phyloP scores from a whole-genome alignment of 2,888 invertebrate genomes.

The Polydesmus complanatus region DNA sequence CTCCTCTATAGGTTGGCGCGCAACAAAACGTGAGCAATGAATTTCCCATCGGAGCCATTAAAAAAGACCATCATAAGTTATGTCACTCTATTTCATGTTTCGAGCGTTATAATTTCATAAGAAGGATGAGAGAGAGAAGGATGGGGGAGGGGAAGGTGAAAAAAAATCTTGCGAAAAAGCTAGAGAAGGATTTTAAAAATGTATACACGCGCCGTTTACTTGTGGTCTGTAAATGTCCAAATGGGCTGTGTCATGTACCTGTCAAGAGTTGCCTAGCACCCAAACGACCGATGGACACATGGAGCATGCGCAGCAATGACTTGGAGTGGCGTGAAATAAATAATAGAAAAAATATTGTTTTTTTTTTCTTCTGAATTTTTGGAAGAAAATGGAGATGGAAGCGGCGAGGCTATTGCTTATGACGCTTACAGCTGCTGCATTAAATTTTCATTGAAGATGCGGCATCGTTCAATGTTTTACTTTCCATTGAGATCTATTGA shows the following conservation, averaged over 20 bases:
- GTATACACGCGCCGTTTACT: not conserved
- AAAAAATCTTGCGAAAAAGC: not conserved
- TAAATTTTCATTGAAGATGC: not conserved
- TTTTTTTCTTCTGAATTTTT: no score
- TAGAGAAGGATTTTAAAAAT: not conserved
- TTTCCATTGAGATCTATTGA: not conserved
- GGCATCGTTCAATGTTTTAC: not conserved
- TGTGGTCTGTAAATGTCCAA: not conserved
- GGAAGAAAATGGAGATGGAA: not conserved
- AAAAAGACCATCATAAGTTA: not conserved
- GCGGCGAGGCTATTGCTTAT: not conserved
- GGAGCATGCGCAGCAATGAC: not conserved
- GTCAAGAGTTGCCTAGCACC: not conserved
- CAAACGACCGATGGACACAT: not conserved
- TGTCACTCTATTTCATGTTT: not conserved
- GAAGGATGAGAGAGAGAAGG: no score
- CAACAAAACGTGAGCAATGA: not conserved
- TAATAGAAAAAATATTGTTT: not conserved
- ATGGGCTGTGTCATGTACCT: not conserved
- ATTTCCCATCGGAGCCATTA: not conserved
- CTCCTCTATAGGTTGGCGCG: no score
- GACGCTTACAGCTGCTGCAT: not conserved
- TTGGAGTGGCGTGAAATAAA: not conserved
- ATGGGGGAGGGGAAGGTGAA: not conserved
- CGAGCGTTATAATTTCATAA: no score